These are phyloP conservation scores for Hydractinia echinata DNA, from an alignment of 30 jellyfish, hydroid and myxozoan genomes.

Conservation along the genomic window DNA sequence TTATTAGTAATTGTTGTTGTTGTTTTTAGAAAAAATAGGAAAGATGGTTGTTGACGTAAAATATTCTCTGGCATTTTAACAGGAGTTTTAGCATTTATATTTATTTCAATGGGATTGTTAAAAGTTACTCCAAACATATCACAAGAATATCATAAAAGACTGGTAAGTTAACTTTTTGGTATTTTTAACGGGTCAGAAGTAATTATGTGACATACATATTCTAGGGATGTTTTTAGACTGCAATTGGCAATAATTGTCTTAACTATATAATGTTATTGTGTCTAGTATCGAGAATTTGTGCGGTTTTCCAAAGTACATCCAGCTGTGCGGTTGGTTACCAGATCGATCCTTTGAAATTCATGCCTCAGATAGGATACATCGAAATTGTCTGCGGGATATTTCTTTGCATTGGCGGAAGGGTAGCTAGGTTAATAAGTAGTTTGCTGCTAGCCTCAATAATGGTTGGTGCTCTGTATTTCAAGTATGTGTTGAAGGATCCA, in stretches of 20 bases:
- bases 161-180: background rate
- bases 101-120: conserved; percentile 1
- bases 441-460: conserved; percentile 57
- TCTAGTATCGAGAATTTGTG: conserved; percentile 59
- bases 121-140: conserved; percentile 19
- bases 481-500: conserved; percentile 44
- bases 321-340: conserved; percentile 66
- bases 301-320: conserved; percentile 80
- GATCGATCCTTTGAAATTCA: conserved; percentile 68
- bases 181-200: no score
- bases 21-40: no score
- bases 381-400: conserved; percentile 72
- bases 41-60: background rate
- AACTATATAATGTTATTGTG: background rate
- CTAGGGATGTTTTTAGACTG: no score
- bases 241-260: no score
- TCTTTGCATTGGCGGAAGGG: conserved; percentile 69
- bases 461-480: conserved; percentile 83
- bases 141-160: conserved; percentile 13
- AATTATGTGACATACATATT: no score
- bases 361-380: conserved; percentile 68
- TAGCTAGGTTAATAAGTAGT: conserved; percentile 53
- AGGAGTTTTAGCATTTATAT: conserved; percentile 4
- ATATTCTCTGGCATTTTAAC: background rate
- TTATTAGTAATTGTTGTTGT: no score